These are phyloP conservation scores for Cephalopachus bancanus DNA, from an alignment of 2,797 vertebrate species.

Conservation along the genomic window DNA sequence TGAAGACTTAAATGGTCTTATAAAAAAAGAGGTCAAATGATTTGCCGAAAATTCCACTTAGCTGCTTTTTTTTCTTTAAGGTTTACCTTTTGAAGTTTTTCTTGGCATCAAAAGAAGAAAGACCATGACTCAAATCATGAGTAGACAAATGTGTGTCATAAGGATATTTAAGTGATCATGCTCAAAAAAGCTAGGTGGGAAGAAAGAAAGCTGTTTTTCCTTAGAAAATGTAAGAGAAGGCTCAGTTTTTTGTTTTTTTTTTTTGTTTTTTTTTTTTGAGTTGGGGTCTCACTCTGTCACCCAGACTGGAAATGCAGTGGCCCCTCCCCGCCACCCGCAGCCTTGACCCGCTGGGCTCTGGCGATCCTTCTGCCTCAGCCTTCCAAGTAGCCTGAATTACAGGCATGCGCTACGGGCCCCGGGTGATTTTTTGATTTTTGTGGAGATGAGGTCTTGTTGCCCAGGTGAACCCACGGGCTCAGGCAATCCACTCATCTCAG, in stretches of 20 bases:
- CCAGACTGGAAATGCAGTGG: too few relatives aligned
- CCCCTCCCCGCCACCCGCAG: too few relatives aligned
- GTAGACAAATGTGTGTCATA: slow-evolving; percentile 49
- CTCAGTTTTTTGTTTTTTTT: neutral
- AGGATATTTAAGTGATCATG: slow-evolving; percentile 11
- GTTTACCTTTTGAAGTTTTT: slow-evolving; percentile 72
- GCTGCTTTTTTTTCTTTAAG: slow-evolving; percentile 22
- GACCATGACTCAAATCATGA: slow-evolving; percentile 69
- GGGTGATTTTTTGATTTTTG: too few relatives aligned
- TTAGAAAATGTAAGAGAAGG: neutral
- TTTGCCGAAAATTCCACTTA: slow-evolving; percentile 79
- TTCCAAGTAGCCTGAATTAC: too few relatives aligned
- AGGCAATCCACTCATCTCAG: too few relatives aligned
- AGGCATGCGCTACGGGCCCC: too few relatives aligned
- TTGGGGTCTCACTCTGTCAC: too few relatives aligned
- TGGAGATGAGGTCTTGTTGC: too few relatives aligned
- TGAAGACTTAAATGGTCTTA: slow-evolving; percentile 69
- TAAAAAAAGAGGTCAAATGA: slow-evolving; percentile 77
- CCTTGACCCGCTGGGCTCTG: too few relatives aligned
- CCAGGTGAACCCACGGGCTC: too few relatives aligned
- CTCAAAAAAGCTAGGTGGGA: slow-evolving; percentile 15
- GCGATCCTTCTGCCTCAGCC: too few relatives aligned
- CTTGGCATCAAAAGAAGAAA: slow-evolving; percentile 71
- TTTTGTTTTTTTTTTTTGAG: too few relatives aligned
- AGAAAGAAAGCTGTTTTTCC: neutral